A percentile compares a stretch with the other conserved stretches of the same genome.
Evolutionary conservation across 2,888 invertebrate species (phyloP).

Genomic region (Lycaena phlaeas): DNA sequence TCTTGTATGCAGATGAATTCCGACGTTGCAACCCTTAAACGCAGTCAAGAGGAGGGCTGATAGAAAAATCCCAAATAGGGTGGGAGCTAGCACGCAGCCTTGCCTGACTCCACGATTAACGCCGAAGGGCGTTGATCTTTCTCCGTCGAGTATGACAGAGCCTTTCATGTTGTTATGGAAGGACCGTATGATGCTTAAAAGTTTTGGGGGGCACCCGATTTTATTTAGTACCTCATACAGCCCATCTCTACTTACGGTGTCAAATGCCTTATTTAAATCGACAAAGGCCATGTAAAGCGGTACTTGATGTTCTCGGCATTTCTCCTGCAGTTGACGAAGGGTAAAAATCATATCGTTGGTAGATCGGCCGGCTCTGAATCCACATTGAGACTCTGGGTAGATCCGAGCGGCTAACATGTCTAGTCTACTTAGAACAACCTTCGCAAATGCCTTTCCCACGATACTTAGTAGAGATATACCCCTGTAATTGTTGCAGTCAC

Average conservation of each 20-base stretch:
- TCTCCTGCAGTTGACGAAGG: too few relatives aligned
- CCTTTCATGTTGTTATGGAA: constrained; percentile 2
- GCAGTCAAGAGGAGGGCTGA: too few relatives aligned
- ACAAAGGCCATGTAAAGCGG: constrained; percentile 14
- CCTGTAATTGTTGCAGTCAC: too few relatives aligned
- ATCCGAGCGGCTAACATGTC: too few relatives aligned
- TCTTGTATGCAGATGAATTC: not conserved
- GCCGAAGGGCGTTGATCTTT: not conserved
- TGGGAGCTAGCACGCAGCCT: constrained; percentile 11
- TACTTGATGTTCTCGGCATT: constrained; percentile 13
- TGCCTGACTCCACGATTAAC: constrained; percentile 12
- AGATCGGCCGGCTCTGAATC: too few relatives aligned
- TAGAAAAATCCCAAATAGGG: constrained; percentile 1
- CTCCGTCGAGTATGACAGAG: not conserved
- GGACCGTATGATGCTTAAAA: too few relatives aligned
- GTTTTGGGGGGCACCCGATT: constrained; percentile 8
- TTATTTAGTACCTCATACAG: not conserved
- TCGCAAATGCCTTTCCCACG: too few relatives aligned
- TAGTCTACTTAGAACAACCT: too few relatives aligned
- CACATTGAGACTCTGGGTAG: too few relatives aligned
- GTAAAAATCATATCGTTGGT: too few relatives aligned
- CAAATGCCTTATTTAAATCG: constrained; percentile 10
- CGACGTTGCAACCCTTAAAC: too few relatives aligned
- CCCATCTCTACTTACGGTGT: constrained; percentile 3
- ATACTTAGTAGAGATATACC: too few relatives aligned